Percentiles rank a stretch among this genome's conserved stretches.
phyloP scores from a whole-genome alignment of 2,797 vertebrate species.

The Eleutherodactylus coqui region DNA sequence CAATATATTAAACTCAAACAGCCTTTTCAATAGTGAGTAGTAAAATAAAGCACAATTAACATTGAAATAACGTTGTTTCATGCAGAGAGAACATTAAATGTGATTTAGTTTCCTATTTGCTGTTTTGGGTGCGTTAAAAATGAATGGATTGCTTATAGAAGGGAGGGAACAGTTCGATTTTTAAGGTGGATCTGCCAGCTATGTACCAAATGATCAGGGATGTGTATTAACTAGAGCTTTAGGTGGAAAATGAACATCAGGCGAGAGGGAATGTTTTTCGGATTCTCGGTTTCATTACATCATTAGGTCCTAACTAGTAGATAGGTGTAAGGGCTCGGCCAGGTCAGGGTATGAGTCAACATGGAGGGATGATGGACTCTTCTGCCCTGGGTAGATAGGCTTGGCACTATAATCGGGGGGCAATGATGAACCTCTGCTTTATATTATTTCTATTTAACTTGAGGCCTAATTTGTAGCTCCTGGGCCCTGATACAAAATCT shows the following conservation, averaged over 20 bases:
- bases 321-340: background rate
- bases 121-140: background rate
- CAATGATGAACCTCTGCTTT: too few relatives aligned
- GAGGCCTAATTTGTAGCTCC: too few relatives aligned
- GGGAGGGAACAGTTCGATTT: background rate
- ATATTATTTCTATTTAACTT: too few relatives aligned
- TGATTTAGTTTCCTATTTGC: conserved; percentile 7
- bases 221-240: background rate
- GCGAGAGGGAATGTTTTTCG: background rate
- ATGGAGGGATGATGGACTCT: too few relatives aligned
- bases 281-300: background rate
- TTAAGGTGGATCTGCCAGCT: background rate
- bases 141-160: background rate
- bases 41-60: conserved; percentile 38
- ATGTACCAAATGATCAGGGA: background rate
- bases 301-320: background rate
- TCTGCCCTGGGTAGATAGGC: too few relatives aligned
- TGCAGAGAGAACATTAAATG: conserved; percentile 22
- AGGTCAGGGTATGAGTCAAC: too few relatives aligned
- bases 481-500: too few relatives aligned
- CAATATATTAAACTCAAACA: conserved; percentile 44
- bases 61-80: conserved; percentile 31
- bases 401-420: too few relatives aligned
- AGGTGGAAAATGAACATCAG: background rate
- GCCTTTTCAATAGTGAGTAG: conserved; percentile 12